phyloP scores from a whole-genome alignment of 1,140 invertebrate genomes.

The Heliothis virescens region DNA sequence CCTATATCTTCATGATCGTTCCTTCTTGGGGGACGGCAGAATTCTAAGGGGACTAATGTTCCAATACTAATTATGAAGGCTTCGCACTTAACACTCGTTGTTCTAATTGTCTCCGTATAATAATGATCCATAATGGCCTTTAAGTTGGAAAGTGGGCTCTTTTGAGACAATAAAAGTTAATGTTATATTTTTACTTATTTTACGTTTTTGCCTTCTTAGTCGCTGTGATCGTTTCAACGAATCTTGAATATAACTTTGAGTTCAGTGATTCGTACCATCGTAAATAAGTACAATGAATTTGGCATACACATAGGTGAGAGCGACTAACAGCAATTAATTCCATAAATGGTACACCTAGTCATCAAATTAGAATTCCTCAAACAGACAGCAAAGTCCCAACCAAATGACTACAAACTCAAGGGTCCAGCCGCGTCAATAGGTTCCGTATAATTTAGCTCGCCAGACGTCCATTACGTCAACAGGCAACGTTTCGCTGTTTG shows the following conservation, averaged over 20 bases:
- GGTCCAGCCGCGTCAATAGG: constrained; percentile 14
- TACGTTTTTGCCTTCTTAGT: too few species aligned
- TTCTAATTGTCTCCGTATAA: background rate
- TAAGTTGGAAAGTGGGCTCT: too few species aligned
- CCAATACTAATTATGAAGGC: constrained; percentile 14
- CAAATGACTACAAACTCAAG: constrained; percentile 22
- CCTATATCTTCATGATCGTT: constrained; percentile 26
- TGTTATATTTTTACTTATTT: too few species aligned
- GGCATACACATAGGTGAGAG: too few species aligned
- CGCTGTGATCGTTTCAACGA: too few species aligned
- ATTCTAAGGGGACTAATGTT: constrained; percentile 21
- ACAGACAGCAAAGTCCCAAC: background rate
- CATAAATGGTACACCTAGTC: background rate
- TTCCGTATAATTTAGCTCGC: constrained; percentile 29
- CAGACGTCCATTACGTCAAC: constrained; percentile 28
- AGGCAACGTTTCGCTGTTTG: constrained; percentile 17
- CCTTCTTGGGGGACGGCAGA: constrained; percentile 1
- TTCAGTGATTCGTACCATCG: too few species aligned
- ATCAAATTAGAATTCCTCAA: background rate
- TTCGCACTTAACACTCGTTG: constrained; percentile 15
- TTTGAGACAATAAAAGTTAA: too few species aligned
- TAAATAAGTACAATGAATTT: too few species aligned
- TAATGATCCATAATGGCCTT: background rate
- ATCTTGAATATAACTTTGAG: too few species aligned
- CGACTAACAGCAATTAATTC: too few species aligned